phyloP scores from a whole-genome alignment of 2,888 invertebrate genomes.

The Leptura quadrifasciata region DNA sequence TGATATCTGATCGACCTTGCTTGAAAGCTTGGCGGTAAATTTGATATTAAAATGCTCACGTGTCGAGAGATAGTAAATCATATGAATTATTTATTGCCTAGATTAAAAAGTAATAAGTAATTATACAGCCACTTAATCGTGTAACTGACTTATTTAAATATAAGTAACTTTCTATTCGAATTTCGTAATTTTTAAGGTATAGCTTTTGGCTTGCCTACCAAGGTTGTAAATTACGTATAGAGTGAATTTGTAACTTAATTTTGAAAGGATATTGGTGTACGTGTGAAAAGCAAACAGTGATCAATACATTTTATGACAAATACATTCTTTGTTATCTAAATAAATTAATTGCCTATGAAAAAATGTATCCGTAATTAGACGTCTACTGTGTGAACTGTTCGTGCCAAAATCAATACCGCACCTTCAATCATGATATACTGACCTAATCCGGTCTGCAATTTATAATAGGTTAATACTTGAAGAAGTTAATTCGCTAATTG shows the following conservation, averaged over 20 bases:
- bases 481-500: not conserved
- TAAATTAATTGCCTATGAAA: not conserved
- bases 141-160: not conserved
- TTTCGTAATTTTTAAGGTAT: constrained; percentile 13
- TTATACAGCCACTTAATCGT: not conserved
- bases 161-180: constrained; percentile 17
- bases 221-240: not conserved
- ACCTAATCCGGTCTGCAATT: not conserved
- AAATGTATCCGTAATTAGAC: not conserved
- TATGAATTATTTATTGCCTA: constrained; percentile 3
- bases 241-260: not conserved
- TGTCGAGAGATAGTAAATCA: not conserved
- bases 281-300: not conserved
- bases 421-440: not conserved
- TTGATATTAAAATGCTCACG: not conserved
- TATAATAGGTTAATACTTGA: not conserved
- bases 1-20: not conserved
- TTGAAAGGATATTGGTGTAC: constrained; percentile 18
- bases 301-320: not conserved
- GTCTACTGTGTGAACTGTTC: not conserved
- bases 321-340: not conserved
- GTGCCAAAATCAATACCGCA: not conserved
- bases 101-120: not conserved
- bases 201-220: not conserved
- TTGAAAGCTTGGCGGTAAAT: not conserved